Conservation (phyloP, 2,888 invertebrate genomes). For the Drosophila meridionalis region DNA sequence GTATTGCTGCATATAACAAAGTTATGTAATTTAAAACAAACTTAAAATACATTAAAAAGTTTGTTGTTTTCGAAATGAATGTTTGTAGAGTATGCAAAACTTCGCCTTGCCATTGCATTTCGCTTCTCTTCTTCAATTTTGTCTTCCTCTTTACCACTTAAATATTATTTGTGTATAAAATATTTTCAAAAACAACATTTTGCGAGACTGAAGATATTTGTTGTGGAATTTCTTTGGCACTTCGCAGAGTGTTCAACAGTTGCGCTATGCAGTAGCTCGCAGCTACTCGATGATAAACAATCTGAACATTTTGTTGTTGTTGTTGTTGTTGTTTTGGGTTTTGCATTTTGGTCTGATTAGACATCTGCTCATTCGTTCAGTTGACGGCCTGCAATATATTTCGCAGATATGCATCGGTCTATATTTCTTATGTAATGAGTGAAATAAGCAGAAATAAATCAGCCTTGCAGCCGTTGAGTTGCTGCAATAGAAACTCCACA, state of each 20-base stretch:
- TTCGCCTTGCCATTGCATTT: neutral
- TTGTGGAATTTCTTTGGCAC: neutral
- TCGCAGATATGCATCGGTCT: slow-evolving; percentile 56
- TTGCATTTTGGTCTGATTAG: slow-evolving; percentile 19
- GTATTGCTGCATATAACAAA: neutral
- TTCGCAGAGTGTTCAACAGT: slow-evolving; percentile 16
- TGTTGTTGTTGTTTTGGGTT: neutral
- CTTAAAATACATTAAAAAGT: neutral
- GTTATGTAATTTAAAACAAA: neutral
- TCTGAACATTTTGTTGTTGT: slow-evolving; percentile 12
- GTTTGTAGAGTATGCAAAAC: neutral
- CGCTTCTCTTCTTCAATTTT: too few relatives aligned
- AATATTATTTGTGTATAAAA: neutral
- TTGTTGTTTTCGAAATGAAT: neutral
- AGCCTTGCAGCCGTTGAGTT: neutral
- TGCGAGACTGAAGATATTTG: neutral
- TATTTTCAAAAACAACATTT: slow-evolving; percentile 1
- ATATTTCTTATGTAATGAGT: neutral
- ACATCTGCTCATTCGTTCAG: slow-evolving; percentile 26
- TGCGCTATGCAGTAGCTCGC: neutral
- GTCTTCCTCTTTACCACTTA: neutral
- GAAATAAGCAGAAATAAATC: slow-evolving; percentile 3
- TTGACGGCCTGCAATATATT: slow-evolving; percentile 50
- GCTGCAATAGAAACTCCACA: neutral
- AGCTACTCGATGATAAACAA: slow-evolving; percentile 43